phyloP scores from a whole-genome alignment of 1,140 invertebrate genomes.

The Drosophila burlai region DNA sequence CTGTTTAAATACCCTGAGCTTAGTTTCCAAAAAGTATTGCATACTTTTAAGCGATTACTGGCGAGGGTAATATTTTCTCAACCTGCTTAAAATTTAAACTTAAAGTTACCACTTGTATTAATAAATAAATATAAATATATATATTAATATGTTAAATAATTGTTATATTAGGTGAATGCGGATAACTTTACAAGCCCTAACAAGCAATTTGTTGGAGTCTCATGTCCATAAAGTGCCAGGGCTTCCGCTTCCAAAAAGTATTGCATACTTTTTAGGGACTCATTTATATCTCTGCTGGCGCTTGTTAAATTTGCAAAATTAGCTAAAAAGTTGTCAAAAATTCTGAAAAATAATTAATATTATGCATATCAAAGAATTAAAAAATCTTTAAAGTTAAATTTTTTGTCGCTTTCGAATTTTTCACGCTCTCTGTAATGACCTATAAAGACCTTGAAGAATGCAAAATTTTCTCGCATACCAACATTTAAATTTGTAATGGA shows the following conservation, averaged over 20 bases:
- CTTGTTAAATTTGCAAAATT: neutral
- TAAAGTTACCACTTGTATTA: too few relatives aligned
- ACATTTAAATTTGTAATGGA: slow-evolving; percentile 24
- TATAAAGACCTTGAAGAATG: slow-evolving; percentile 7
- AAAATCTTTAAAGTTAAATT: neutral
- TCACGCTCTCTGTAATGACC: neutral
- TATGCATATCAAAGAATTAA: neutral
- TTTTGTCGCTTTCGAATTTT: neutral
- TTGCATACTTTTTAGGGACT: neutral
- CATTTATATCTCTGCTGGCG: neutral
- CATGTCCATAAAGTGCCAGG: neutral
- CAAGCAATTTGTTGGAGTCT: neutral
- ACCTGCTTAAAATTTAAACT: too few relatives aligned
- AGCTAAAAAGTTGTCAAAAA: neutral
- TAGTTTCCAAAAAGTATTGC: neutral
- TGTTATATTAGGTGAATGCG: neutral
- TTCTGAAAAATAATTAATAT: neutral
- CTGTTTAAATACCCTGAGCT: neutral
- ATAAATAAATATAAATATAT: too few relatives aligned
- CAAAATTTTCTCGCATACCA: neutral
- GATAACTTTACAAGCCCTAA: neutral
- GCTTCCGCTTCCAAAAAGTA: neutral
- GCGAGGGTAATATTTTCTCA: neutral
- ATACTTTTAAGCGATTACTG: neutral
- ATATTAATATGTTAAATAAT: too few relatives aligned